Base-by-base conservation (phyloP, 2,113 vertebrate genomes). In the Elachura formosa region DNA sequence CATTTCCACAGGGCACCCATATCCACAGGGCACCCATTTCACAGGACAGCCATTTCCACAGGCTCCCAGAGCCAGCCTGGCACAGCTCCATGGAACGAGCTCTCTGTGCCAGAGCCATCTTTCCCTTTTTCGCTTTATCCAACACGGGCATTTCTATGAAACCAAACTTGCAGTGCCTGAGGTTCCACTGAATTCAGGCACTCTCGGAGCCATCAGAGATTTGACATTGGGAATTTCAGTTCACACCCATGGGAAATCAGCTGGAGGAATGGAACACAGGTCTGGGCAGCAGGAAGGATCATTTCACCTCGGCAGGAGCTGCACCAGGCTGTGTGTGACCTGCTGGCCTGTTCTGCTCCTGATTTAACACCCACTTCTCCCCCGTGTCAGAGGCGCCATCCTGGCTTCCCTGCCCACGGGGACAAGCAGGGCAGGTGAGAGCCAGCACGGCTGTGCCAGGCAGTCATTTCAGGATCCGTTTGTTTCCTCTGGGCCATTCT, bases 11-110 rank as follows among this genome's bases (percentile, higher is more conserved):
- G 46, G 36, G 34, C 46, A 6, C 2, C 17, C 48, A 4, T 33
- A 58, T 31, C 20, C 26, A 21, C 51, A 52, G 46, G 36, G 34
- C n/a, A n/a, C n/a, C n/a, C n/a, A n/a, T n/a, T n/a, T n/a, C n/a
- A n/a, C n/a, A n/a, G n/a, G n/a, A n/a, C n/a, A n/a, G n/a, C n/a
- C n/a, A n/a, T n/a, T n/a, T n/a, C n/a, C n/a, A n/a, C n/a, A 69
- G 48, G 46, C 71, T 15, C 51, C 3, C 26, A 6, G 11, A 45
- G 38, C 8, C 54, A 52, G 23, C 40, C 82, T 33, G 4, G 6
- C 33, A 38, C 4, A 33, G 21, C 67, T 24, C 23, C 10, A 0
- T 3, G 24, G 23, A 51, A 51, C 3, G 5, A 25, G 38, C 2
- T 6, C 4, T 3, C 2, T 2, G 10, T 64, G 51, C 59, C 52